Base-by-base conservation (phyloP, 2,888 invertebrate species). In the Ophraella communa region DNA sequence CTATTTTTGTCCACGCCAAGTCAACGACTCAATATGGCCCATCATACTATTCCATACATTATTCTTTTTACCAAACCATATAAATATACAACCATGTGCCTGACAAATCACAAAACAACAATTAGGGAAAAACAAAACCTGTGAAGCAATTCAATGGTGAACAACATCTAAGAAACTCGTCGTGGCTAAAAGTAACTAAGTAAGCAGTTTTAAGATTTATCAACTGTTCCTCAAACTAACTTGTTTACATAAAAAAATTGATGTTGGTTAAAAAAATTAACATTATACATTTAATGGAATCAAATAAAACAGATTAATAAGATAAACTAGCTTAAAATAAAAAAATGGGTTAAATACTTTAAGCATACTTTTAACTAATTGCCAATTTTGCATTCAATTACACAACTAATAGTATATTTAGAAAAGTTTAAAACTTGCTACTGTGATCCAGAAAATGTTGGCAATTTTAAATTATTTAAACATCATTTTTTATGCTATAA, bases 71-170 rank as follows among this genome's bases (percentile, higher is more conserved):
- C 81, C 82, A 82, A 81, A 82, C 81, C 82, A 82, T 81, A 78
- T 79, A 80, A 80, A 80, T 80, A 67, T 68, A 70, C 68, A 70
- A 80, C 82, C 82, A 82, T 82, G 80, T 81, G 82, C 82, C 82
- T 82, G 82, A 82, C 81, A 82, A 82, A 82, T 79, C 82, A 82
- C 80, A 82, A 81, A 82, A 82, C 80, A 80, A 78, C 78, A 81
- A 81, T 79, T 79, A 79, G 78, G 54, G 51, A 42, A 54, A 45
- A 54, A 57, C 56, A 66, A 55, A 62, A 64, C 35, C 27, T 59
- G 62, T 61, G 62, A 62, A 68, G 64, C 66, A 62, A 44, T 65
- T 63, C 39, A 52, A 23, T 44, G 52, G 39, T 33, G 59, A 59
- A 60, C 64, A 57, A 64, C 64, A 62, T 67, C 62, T 65, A 60